Evolutionary conservation across 2,888 invertebrate genomes (phyloP).

Genomic region (Oegoconia quadripuncta): DNA sequence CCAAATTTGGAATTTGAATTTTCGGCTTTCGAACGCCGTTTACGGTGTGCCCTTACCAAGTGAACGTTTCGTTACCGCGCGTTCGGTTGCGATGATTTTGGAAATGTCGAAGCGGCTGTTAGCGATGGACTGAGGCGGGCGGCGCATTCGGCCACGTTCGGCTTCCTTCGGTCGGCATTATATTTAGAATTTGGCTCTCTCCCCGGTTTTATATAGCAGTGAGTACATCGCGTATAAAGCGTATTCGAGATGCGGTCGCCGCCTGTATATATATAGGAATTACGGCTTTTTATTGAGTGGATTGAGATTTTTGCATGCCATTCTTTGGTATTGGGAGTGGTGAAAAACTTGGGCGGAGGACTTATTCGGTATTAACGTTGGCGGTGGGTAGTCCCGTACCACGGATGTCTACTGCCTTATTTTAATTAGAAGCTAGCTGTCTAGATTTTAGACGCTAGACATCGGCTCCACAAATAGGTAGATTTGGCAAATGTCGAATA

Average conservation of each 20-base stretch:
- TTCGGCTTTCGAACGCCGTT: constrained; percentile 43
- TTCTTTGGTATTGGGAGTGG: constrained; percentile 39
- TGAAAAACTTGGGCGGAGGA: constrained; percentile 44
- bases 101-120: constrained; percentile 70
- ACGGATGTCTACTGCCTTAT: too few relatives aligned
- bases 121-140: constrained; percentile 75
- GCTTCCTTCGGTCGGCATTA: constrained; percentile 72
- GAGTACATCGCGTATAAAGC: constrained; percentile 77
- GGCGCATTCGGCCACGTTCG: constrained; percentile 66
- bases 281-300: constrained; percentile 74
- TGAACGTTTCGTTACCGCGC: constrained; percentile 63
- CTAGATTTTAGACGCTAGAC: too few relatives aligned
- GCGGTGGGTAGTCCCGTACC: too few relatives aligned
- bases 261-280: constrained; percentile 72
- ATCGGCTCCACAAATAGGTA: too few relatives aligned
- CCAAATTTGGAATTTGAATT: constrained; percentile 47
- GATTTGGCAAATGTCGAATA: too few relatives aligned
- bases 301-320: constrained; percentile 71
- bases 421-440: too few relatives aligned
- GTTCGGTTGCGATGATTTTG: constrained; percentile 58
- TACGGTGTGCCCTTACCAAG: constrained; percentile 57
- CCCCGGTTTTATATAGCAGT: constrained; percentile 80
- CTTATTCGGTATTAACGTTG: constrained; percentile 28
- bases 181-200: constrained; percentile 83
- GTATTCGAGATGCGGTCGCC: constrained; percentile 73